Evolutionary conservation across 2,888 invertebrate genomes (phyloP), one percentile per base, ranked within the genome.

Genomic region (Drosophila meridionalis): DNA sequence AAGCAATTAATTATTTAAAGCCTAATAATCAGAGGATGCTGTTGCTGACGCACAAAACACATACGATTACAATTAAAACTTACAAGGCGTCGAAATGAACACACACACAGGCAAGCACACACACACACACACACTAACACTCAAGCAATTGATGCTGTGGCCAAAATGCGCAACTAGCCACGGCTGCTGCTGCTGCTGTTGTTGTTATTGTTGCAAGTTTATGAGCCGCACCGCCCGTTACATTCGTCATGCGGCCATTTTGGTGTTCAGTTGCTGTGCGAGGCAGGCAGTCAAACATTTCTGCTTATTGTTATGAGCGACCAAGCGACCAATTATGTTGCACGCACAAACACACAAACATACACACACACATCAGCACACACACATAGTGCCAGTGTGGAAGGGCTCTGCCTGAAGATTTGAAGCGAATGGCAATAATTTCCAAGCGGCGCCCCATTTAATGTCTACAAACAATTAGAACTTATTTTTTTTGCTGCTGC

Each of bases 401-500:
- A 32, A 50, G 50, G 50, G 5, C n/a, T 53, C 62, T 77, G 66
- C 66, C 52, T 55, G 43, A 82, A 76, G 76, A 77, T 82, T 81
- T 69, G 61, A 78, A 74, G 74, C 83, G 76, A 80, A 71, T 69
- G 80, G 83, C 87, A 82, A 85, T 87, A 77, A 87, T 87, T 88
- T 88, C 86, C 84, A 88, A 88, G 80, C 76, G 86, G 89, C 82
- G 76, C 64, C 81, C 80, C 84, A 88, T 85, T 85, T 85, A 86
- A 78, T 83, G 84, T 86, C 87, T 83, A 81, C 89, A 88, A 85
- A 86, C 89, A 85, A 88, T 85, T 85, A 86, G 76, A 85, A 86
- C 71, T 80, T 85, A 58, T 76, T 73, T 69, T 71, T 57, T 61
- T 42, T 59, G 11, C 45, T 47, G 28, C 6, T 47, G 43, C 56